Base-by-base conservation (phyloP, 1,140 invertebrate species). In the Cydia fagiglandana region DNA sequence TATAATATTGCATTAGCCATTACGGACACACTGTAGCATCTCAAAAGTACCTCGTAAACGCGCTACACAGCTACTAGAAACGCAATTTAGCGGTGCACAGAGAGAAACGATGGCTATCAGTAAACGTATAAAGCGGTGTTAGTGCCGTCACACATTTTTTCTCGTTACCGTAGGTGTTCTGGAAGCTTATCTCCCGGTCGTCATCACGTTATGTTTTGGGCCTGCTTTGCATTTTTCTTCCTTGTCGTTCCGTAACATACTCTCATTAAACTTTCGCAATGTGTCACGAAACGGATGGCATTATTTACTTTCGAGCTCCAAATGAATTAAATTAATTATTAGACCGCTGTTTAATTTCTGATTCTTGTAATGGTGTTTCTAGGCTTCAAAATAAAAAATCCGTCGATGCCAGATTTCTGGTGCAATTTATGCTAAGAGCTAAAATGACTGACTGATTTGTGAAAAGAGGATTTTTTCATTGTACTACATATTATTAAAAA, bases 81-180 rank as follows among this genome's bases (percentile, higher is more conserved):
- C 84, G 89, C 89, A 89, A 91, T 92, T 90, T 92, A 91, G 91
- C 89, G 88, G 89, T 91, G 91, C 88, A 80, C 84, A 83, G 89
- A 89, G 91, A 89, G 82, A 88, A 89, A 84, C 81, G 88, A 91
- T 91, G 81, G 82, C 86, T 89, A 91, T 92, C 90, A 87, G 75
- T 81, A 87, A 83, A 85, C 88, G 85, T 85, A 89, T 90, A 87
- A 87, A 85, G 82, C 81, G 85, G 80, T 84, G 82, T 84, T 84
- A 85, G 83, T 83, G 81, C 80, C 81, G 82, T 85, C 82, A 86
- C 83, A 88, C 85, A 84, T 84, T 88, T 86, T 86, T 88, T 87
- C 83, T 87, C 83, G 79, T 85, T 84, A 86, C 66, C n/a, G 66
- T 38, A 89, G 86, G 86, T 90, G 86, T 88, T 86, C 85, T 86